A percentile compares a stretch with the other conserved stretches of the same genome.
phyloP scores from a whole-genome alignment of 2,888 invertebrate species.

The Lymantria monacha region DNA sequence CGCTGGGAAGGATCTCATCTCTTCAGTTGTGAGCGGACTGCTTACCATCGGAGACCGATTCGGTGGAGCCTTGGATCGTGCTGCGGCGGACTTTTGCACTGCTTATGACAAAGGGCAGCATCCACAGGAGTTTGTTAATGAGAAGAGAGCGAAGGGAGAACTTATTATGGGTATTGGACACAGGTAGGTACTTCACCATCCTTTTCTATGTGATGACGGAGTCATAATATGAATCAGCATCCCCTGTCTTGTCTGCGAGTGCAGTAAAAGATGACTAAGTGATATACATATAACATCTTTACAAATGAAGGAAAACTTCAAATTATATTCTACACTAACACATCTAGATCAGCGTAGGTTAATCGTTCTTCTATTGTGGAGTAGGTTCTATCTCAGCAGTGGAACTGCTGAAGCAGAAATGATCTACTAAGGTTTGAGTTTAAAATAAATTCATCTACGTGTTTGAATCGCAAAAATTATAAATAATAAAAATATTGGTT shows the following conservation, averaged over 20 bases:
- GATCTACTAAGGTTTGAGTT: too few species aligned
- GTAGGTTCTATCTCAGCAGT: too few species aligned
- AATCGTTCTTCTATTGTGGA: too few species aligned
- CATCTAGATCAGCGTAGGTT: too few species aligned
- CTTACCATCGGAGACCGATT: slow-evolving; percentile 99
- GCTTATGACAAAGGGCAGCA: slow-evolving; percentile 97
- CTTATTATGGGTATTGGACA: slow-evolving; percentile 99
- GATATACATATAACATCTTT: too few species aligned
- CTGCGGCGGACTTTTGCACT: slow-evolving; percentile 97
- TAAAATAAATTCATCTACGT: too few species aligned
- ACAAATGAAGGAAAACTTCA: too few species aligned
- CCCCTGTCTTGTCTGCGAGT: not conserved
- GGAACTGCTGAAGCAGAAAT: too few species aligned
- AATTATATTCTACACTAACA: too few species aligned
- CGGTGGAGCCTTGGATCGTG: slow-evolving; percentile 99
- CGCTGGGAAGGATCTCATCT: slow-evolving; percentile 98
- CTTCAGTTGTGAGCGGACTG: slow-evolving; percentile 96
- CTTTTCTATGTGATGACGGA: not conserved
- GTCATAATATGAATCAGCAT: not conserved
- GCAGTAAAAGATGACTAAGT: too few species aligned
- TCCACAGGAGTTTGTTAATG: slow-evolving; percentile 99
- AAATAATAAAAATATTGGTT: too few species aligned
- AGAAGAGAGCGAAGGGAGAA: slow-evolving; percentile 97
- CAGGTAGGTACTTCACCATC: slow-evolving; percentile 50
- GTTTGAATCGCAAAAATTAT: too few species aligned